Evolutionary conservation across 2,797 vertebrate species (phyloP).

Genomic region (Atherinosoma microstoma): DNA sequence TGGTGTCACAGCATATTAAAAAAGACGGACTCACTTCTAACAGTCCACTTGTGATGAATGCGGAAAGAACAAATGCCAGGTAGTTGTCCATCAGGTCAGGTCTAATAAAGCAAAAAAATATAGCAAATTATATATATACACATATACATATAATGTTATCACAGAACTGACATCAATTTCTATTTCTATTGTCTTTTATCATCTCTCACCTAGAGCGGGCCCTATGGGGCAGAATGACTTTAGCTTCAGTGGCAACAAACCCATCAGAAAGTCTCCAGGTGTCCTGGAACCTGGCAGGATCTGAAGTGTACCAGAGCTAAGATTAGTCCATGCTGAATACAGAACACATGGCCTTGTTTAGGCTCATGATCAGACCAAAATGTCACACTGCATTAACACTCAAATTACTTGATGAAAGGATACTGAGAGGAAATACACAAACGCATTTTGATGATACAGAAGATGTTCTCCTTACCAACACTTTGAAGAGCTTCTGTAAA

Average conservation of each 20-base stretch:
- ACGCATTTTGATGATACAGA: background rate
- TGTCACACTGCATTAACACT: background rate
- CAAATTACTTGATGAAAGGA: background rate
- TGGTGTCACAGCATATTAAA: background rate
- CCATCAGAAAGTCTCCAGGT: slow-evolving; percentile 97
- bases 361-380: background rate
- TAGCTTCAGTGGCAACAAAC: slow-evolving; percentile 97
- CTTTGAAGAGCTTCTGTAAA: slow-evolving; percentile 95
- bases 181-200: background rate
- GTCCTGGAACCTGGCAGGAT: slow-evolving; percentile 96
- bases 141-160: background rate
- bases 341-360: background rate
- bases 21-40: slow-evolving; percentile 87
- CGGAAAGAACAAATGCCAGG: slow-evolving; percentile 94
- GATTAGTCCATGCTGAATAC: background rate
- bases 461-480: slow-evolving; percentile 87
- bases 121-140: background rate
- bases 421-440: background rate
- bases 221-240: slow-evolving; percentile 94
- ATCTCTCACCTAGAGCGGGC: slow-evolving; percentile 92
- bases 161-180: background rate
- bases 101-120: slow-evolving; percentile 71
- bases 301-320: slow-evolving; percentile 70
- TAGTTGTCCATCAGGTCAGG: slow-evolving; percentile 99
- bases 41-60: slow-evolving; percentile 94